phyloP scores from a whole-genome alignment of 2,113 vertebrate genomes.

The Empidonax traillii region DNA sequence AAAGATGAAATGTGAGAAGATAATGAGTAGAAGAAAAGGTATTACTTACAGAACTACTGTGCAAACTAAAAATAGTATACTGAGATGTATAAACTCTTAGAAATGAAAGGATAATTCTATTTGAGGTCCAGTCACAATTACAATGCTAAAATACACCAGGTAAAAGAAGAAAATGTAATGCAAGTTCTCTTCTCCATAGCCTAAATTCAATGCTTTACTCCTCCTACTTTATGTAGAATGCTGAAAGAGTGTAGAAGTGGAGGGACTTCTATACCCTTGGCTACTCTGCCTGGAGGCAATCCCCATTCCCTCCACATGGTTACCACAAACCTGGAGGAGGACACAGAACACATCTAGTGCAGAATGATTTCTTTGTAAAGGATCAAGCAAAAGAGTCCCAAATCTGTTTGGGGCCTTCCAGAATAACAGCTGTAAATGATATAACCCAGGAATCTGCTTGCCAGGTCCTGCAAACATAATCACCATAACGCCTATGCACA shows the following conservation, averaged over 20 bases:
- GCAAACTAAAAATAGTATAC: neutral
- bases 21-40: neutral
- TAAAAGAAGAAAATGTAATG: neutral
- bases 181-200: neutral
- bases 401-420: neutral
- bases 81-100: neutral
- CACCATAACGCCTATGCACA: neutral
- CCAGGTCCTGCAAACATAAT: neutral
- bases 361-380: neutral
- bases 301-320: neutral
- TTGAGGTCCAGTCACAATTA: neutral
- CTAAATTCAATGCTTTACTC: neutral
- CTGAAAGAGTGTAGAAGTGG: neutral
- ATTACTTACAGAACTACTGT: neutral
- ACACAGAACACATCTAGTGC: neutral
- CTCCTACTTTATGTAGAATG: neutral
- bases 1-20: neutral
- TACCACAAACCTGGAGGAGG: neutral
- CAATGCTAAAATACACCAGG: neutral
- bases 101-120: neutral
- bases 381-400: neutral
- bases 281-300: neutral
- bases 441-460: neutral
- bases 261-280: neutral
- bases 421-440: neutral